Conservation (phyloP, 1,140 invertebrate genomes). For the Patella vulgata region DNA sequence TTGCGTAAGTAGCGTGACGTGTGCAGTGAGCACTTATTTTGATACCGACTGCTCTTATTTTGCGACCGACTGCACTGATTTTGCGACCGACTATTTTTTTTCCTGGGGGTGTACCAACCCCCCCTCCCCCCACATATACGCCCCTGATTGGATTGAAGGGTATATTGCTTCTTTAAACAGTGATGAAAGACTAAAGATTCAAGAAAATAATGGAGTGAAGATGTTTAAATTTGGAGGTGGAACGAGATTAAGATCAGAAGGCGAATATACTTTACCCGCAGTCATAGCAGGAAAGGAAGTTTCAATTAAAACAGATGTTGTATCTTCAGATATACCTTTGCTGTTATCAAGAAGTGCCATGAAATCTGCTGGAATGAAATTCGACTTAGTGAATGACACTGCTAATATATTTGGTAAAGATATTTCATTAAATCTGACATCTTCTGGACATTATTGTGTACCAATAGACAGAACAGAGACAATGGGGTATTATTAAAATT, state of each 20-base stretch:
- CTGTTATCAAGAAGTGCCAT: conserved; percentile 23
- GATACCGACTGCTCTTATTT: too few relatives aligned
- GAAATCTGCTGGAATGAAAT: conserved; percentile 27
- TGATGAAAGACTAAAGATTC: conserved; percentile 10
- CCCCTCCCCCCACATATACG: too few relatives aligned
- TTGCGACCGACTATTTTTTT: too few relatives aligned
- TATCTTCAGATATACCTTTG: conserved; percentile 26
- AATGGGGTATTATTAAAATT: too few relatives aligned
- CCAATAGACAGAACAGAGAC: conserved; percentile 15
- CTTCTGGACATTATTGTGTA: conserved; percentile 21
- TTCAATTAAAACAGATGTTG: conserved; percentile 27
- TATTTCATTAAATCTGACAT: conserved; percentile 18
- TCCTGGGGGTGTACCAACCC: too few relatives aligned
- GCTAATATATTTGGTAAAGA: conserved; percentile 20
- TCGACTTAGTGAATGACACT: conserved; percentile 33
- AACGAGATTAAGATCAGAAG: too few relatives aligned
- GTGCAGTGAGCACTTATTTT: too few relatives aligned
- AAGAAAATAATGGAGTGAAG: conserved; percentile 7
- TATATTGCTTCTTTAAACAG: conserved; percentile 20
- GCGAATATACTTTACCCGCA: too few relatives aligned
- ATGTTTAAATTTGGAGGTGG: conserved; percentile 36
- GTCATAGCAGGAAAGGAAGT: too few relatives aligned
- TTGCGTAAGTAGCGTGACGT: too few relatives aligned
- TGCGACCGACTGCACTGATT: too few relatives aligned
- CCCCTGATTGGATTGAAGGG: conserved; percentile 19